Evolutionary conservation across 2,113 vertebrate genomes (phyloP).

Genomic region (Hyaena hyaena): DNA sequence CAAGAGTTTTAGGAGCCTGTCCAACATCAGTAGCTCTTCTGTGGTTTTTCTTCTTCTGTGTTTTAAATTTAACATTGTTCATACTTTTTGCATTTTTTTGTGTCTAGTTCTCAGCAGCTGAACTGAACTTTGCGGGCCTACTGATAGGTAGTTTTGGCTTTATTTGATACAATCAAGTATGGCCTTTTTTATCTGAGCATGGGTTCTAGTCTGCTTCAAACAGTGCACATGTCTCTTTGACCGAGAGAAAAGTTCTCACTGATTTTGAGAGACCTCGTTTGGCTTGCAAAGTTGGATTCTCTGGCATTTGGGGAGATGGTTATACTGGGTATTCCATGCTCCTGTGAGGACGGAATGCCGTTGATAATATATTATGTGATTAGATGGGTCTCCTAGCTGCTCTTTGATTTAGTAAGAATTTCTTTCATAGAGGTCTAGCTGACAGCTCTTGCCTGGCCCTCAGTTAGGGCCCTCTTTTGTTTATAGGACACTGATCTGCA

Average conservation of each 20-base stretch:
- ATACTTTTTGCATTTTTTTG: neutral
- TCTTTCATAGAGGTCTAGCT: conserved; percentile 48
- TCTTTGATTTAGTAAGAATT: conserved; percentile 61
- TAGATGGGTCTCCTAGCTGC: neutral
- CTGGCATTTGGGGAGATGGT: conserved; percentile 50
- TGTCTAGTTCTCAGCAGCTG: conserved; percentile 26
- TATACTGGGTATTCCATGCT: conserved; percentile 19
- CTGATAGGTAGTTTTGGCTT: conserved; percentile 16
- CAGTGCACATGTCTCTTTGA: conserved; percentile 22
- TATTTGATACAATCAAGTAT: neutral
- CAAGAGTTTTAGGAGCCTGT: neutral
- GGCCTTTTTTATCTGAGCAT: conserved; percentile 46
- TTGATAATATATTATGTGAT: conserved; percentile 13
- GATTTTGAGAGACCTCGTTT: conserved; percentile 59
- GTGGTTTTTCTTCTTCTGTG: neutral
- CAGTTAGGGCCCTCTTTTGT: conserved; percentile 51
- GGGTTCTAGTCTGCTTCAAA: conserved; percentile 36
- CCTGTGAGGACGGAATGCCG: neutral
- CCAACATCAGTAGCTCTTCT: neutral
- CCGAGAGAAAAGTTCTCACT: conserved; percentile 41
- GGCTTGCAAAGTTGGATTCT: conserved; percentile 54
- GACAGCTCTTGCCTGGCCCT: conserved; percentile 29
- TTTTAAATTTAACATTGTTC: conserved; percentile 6
- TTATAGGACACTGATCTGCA: conserved; percentile 66
- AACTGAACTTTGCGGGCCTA: neutral